Evolutionary conservation across 2,113 vertebrate genomes (phyloP).

Genomic region (Ameiurus melas): DNA sequence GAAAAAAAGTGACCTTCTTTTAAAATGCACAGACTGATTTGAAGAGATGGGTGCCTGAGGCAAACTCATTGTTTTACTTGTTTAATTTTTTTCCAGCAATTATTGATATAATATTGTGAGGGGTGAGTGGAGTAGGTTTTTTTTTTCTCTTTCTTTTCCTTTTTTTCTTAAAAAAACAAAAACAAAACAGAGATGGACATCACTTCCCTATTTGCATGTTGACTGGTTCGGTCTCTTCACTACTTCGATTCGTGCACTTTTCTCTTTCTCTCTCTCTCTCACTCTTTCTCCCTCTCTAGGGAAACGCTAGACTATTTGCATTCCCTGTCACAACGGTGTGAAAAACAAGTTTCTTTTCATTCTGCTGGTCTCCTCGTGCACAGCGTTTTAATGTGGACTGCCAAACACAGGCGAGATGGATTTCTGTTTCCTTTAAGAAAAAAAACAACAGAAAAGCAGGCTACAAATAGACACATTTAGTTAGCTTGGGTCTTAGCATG

Average conservation of each 20-base stretch:
- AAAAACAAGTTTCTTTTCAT: slow-evolving; percentile 69
- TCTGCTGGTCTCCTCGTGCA: slow-evolving; percentile 54
- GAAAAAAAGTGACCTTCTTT: slow-evolving; percentile 79
- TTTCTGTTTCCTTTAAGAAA: slow-evolving; percentile 47
- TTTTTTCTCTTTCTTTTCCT: slow-evolving; percentile 48
- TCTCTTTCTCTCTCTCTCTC: slow-evolving; percentile 58
- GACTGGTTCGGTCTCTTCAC: slow-evolving; percentile 51
- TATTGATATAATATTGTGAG: slow-evolving; percentile 81
- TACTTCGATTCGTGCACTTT: slow-evolving; percentile 22
- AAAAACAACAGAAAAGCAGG: not conserved
- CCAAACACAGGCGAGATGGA: slow-evolving; percentile 69
- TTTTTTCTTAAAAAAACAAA: slow-evolving; percentile 28
- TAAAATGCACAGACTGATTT: slow-evolving; percentile 81
- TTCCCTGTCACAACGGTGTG: slow-evolving; percentile 72
- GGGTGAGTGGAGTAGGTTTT: slow-evolving; percentile 58
- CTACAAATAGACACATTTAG: slow-evolving; percentile 69
- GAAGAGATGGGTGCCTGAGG: slow-evolving; percentile 67
- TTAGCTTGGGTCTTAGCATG: slow-evolving; percentile 62
- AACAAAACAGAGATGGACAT: slow-evolving; percentile 54
- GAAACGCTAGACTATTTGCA: slow-evolving; percentile 67
- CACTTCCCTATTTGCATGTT: slow-evolving; percentile 41
- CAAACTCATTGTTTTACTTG: slow-evolving; percentile 77
- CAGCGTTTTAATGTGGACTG: slow-evolving; percentile 69
- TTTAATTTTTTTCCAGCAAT: slow-evolving; percentile 74
- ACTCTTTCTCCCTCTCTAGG: slow-evolving; percentile 54